Conservation (phyloP, 1,140 invertebrate genomes). For the Bombus picipes region DNA sequence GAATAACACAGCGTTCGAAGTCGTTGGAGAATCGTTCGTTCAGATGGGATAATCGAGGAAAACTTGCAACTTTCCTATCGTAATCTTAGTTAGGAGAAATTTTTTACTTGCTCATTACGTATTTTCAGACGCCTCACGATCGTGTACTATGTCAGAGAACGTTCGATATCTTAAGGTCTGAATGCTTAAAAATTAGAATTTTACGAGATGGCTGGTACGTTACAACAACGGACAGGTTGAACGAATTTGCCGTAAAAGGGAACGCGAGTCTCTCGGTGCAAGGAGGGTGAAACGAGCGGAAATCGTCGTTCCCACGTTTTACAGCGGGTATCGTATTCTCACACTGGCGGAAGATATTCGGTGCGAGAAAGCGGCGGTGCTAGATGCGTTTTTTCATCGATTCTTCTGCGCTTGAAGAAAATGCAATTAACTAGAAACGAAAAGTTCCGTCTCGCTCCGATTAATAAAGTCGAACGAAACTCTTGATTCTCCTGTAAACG, state of each 20-base stretch:
- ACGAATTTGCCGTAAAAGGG: slow-evolving; percentile 38
- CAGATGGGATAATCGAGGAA: neutral
- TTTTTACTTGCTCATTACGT: too few relatives aligned
- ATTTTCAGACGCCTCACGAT: too few relatives aligned
- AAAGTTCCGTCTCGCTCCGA: too few relatives aligned
- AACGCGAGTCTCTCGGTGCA: slow-evolving; percentile 13
- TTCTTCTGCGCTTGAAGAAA: neutral
- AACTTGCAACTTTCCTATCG: too few relatives aligned
- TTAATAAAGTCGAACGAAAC: neutral
- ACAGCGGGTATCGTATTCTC: slow-evolving; percentile 33
- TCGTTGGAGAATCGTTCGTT: neutral
- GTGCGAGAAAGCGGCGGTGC: slow-evolving; percentile 11
- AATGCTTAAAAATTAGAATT: neutral
- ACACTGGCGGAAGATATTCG: slow-evolving; percentile 27
- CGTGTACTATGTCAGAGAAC: too few relatives aligned
- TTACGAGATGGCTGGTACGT: neutral
- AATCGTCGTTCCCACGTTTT: slow-evolving; percentile 55
- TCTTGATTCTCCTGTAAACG: too few relatives aligned
- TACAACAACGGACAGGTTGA: slow-evolving; percentile 9
- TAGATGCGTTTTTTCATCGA: neutral
- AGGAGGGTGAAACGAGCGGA: slow-evolving; percentile 45
- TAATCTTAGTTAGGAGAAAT: too few relatives aligned
- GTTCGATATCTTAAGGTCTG: too few relatives aligned
- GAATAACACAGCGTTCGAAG: neutral
- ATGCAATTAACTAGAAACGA: neutral